Conservation (phyloP, 2,797 vertebrate genomes). For the Pampus argenteus region DNA sequence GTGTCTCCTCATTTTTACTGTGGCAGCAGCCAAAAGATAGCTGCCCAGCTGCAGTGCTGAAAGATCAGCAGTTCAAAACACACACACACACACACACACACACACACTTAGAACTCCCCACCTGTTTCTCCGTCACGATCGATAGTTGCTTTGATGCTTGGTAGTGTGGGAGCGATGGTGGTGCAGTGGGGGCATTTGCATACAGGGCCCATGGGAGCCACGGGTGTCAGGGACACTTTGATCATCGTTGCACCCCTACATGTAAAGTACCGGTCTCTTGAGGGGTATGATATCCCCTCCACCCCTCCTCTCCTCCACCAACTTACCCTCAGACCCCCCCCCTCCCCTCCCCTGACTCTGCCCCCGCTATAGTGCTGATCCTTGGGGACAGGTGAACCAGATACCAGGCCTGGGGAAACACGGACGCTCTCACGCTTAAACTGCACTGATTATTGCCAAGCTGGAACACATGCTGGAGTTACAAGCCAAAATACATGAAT, state of each 20-base stretch:
- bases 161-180: slow-evolving; percentile 27
- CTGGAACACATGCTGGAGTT: slow-evolving; percentile 37
- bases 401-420: slow-evolving; percentile 30
- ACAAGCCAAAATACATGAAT: slow-evolving; percentile 42
- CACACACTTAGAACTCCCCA: slow-evolving; percentile 40
- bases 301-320: slow-evolving; percentile 9
- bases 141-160: slow-evolving; percentile 68
- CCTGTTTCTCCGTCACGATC: slow-evolving; percentile 63
- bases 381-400: slow-evolving; percentile 71
- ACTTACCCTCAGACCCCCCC: slow-evolving; percentile 7
- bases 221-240: slow-evolving; percentile 74
- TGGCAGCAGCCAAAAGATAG: slow-evolving; percentile 53
- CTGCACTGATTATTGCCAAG: slow-evolving; percentile 29
- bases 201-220: slow-evolving; percentile 60
- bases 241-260: slow-evolving; percentile 64
- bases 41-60: slow-evolving; percentile 71
- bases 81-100: slow-evolving; percentile 25
- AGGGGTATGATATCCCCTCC: slow-evolving; percentile 42
- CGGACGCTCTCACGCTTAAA: slow-evolving; percentile 41
- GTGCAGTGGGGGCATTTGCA: slow-evolving; percentile 6
- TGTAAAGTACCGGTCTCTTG: slow-evolving; percentile 53
- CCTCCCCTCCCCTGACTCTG: slow-evolving; percentile 22
- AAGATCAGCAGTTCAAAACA: slow-evolving; percentile 40
- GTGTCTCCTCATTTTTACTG: slow-evolving; percentile 57
- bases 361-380: slow-evolving; percentile 62